These are phyloP conservation scores for Ichneumoninae sp. DNA, from an alignment of 2,888 invertebrate species.

Conservation along the genomic window DNA sequence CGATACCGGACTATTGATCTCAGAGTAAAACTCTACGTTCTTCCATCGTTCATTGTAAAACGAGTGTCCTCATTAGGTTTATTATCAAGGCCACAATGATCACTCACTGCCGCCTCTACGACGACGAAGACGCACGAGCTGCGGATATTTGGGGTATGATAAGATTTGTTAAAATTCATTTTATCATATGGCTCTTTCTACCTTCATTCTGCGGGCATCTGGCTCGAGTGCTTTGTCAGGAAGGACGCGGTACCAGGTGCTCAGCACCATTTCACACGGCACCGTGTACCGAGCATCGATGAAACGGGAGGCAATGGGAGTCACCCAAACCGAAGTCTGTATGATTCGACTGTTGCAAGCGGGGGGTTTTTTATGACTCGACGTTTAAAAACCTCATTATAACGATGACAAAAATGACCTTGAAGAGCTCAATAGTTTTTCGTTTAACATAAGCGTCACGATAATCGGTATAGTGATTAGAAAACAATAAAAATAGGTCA, in stretches of 20 bases:
- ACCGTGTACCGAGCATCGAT: background rate
- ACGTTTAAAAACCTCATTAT: background rate
- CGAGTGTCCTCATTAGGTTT: constrained; percentile 50
- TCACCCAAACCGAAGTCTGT: background rate
- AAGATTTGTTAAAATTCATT: constrained; percentile 31
- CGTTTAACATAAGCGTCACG: background rate
- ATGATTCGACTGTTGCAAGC: background rate
- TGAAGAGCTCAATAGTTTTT: background rate
- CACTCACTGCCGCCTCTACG: constrained; percentile 11
- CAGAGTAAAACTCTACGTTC: constrained; percentile 11
- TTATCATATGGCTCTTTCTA: constrained; percentile 19
- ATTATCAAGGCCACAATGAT: constrained; percentile 55
- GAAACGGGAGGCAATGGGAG: background rate
- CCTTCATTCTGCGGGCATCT: constrained; percentile 6
- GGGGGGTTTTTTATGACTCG: background rate
- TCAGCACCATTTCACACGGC: constrained; percentile 17
- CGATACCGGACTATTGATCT: constrained; percentile 39
- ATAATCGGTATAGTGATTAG: background rate
- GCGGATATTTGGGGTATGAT: background rate
- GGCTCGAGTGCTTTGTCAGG: constrained; percentile 17
- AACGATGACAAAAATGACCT: background rate
- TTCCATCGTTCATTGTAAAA: constrained; percentile 29
- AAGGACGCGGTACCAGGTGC: constrained; percentile 33
- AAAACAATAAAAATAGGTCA: background rate
- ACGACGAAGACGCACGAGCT: background rate